Conservation (phyloP, 2,797 vertebrate genomes). For the Coregonus sp. region DNA sequence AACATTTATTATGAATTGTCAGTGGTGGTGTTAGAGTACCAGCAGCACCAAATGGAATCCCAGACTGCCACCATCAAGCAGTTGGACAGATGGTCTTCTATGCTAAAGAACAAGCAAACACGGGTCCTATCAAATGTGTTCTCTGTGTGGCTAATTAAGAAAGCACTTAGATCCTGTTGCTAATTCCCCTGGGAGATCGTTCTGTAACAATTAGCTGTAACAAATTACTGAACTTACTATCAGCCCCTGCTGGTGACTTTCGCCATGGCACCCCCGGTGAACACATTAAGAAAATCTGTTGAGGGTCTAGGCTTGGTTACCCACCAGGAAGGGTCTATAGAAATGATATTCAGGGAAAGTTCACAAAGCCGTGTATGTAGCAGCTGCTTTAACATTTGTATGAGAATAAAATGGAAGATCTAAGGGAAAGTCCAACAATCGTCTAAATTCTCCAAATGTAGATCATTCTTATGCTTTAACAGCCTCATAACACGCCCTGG, state of each 20-base stretch:
- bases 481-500: neutral
- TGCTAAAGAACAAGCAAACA: slow-evolving; percentile 17
- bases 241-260: neutral
- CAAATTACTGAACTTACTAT: neutral
- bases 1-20: slow-evolving; percentile 7
- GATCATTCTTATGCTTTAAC: neutral
- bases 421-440: neutral
- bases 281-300: neutral
- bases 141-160: slow-evolving; percentile 15
- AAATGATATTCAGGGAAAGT: neutral
- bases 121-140: neutral
- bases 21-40: neutral
- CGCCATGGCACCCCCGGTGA: no score
- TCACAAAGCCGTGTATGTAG: neutral
- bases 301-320: neutral
- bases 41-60: neutral
- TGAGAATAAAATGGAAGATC: neutral
- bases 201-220: neutral
- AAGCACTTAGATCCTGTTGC: neutral
- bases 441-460: neutral
- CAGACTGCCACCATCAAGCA: slow-evolving; percentile 1
- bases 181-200: neutral
- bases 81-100: slow-evolving; percentile 10
- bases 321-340: neutral
- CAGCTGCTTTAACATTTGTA: neutral